Evolutionary conservation across 2,797 vertebrate species (phyloP).

Genomic region (Bucorvus abyssinicus): DNA sequence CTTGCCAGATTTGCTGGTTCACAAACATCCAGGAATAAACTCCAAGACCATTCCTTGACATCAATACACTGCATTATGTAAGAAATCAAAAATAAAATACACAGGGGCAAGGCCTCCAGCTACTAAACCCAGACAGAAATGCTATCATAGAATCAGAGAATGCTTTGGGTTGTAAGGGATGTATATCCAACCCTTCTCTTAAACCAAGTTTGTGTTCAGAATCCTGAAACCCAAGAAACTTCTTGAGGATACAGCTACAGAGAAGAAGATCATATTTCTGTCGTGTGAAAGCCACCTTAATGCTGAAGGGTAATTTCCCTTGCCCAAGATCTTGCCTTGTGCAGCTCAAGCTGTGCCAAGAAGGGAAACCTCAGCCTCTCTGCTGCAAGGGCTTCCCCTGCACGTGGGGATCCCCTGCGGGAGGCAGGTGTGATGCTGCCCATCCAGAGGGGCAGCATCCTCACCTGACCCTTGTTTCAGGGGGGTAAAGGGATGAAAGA

Average conservation of each 20-base stretch:
- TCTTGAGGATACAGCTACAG: neutral
- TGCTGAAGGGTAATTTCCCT: neutral
- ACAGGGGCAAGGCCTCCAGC: neutral
- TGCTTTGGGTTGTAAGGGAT: too few relatives aligned
- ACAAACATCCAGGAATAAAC: neutral
- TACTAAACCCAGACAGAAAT: neutral
- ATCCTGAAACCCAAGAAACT: neutral
- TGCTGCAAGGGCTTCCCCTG: neutral
- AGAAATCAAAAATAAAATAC: neutral
- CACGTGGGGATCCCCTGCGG: fast-evolving
- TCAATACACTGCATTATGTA: neutral
- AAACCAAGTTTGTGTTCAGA: neutral
- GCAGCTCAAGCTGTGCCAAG: neutral
- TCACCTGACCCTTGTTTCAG: neutral
- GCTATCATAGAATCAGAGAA: neutral
- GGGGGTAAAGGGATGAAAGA: neutral
- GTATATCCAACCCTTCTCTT: neutral
- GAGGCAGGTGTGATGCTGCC: neutral
- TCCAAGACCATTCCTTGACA: neutral
- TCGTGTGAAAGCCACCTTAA: neutral
- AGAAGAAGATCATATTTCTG: neutral
- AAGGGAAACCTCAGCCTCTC: neutral
- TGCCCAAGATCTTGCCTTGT: neutral
- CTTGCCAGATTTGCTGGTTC: neutral
- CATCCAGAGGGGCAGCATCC: neutral